Conservation (phyloP, 2,797 vertebrate genomes). For the Urophycis tenuis region DNA sequence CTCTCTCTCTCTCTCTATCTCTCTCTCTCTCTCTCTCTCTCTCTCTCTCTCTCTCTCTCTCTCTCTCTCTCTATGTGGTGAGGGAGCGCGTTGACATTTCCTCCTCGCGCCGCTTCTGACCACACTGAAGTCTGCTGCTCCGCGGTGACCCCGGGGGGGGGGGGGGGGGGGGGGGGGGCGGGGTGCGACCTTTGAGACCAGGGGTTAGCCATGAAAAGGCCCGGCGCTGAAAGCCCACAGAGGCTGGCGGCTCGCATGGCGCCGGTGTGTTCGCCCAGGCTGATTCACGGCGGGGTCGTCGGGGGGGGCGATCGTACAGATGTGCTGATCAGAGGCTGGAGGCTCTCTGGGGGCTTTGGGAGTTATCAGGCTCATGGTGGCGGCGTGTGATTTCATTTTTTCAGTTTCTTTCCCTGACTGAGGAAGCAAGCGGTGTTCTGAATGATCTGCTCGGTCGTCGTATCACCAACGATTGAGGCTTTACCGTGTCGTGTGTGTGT, state of each 20-base stretch:
- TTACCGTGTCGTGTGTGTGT: not conserved
- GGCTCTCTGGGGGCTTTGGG: not conserved
- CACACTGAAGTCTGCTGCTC: not conserved
- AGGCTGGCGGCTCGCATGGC: not conserved
- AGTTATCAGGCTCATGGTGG: not conserved
- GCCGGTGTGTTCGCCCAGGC: not conserved
- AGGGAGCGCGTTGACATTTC: not conserved
- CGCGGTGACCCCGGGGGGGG: not conserved
- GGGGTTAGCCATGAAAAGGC: not conserved
- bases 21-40: no score
- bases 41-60: no score
- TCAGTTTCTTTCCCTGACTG: not conserved
- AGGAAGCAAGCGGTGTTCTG: no score
- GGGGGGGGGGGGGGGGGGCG: not conserved
- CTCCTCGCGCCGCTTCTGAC: not conserved
- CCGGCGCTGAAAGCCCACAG: not conserved
- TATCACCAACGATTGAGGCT: not conserved
- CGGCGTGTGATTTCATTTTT: not conserved
- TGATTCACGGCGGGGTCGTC: no score
- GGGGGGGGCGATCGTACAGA: not conserved
- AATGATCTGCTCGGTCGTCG: no score
- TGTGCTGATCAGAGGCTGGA: not conserved
- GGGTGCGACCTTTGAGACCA: not conserved
- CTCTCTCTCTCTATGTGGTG: not conserved
- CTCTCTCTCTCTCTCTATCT: no score